Base-by-base conservation (phyloP, 37 sponge, comb jelly and placozoan species). In the Crambe crambe region DNA sequence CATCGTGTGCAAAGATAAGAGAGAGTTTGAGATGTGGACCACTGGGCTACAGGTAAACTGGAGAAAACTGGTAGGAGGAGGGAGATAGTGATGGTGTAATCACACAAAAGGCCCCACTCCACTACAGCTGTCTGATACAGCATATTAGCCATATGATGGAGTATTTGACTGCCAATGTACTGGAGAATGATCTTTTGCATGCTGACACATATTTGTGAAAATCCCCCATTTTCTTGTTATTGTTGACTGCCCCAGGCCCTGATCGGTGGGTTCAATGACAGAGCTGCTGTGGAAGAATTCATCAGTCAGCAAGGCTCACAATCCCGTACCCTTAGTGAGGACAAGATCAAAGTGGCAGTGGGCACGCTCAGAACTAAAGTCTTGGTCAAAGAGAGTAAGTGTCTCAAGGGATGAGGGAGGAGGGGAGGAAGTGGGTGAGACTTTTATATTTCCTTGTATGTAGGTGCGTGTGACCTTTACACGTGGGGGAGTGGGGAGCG, bases 391-490 rank as follows among this genome's bases (percentile, higher is more conserved):
- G 87, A 86, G 59, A 78, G 87, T 86, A 43, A 68, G 86, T 79
- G 67, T 40, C 20, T 22, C 20, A 56, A 27, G 18, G 30, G 37
- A 41, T 23, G 20, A 22, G 20, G 59, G 59, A 26, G 59, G 54
- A 3, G 25, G 25, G 23, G 27, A 26, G 27, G 25, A 60, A 25
- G 25, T 60, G 61, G 4, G 61, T 60, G 25, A 60, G 61, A 4
- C 5, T 60, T 4, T 26, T 60, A 3, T 9, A 26, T 58, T n/a
- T n/a, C n/a, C n/a, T n/a, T n/a, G n/a, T n/a, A n/a, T 36, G 10
- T 36, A 87, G 85, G 79, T 82, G 84, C 80, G 38, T 93, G 93
- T 90, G 97, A 93, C 70, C 68, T 96, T 36, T 96, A 96, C 86
- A 89, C 93, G 3, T 96, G 97, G 93, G 97, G 97, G 2, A 34